phyloP scores from a whole-genome alignment of 2,113 vertebrate genomes.

The Bungarus multicinctus region DNA sequence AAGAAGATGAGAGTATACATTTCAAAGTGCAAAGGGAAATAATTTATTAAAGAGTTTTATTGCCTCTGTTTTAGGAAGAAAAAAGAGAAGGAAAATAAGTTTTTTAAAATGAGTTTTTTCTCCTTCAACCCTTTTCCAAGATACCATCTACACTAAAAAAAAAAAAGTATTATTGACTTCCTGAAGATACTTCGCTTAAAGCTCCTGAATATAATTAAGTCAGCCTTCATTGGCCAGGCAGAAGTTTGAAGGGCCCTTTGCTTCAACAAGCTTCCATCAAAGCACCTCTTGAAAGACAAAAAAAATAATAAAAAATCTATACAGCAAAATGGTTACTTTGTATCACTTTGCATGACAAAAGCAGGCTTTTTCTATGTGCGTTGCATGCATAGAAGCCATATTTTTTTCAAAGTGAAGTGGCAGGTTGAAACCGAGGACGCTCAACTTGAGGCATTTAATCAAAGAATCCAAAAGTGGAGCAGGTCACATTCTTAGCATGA shows the following conservation, averaged over 20 bases:
- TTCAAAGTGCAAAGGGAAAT: constrained; percentile 30
- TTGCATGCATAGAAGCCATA: background rate
- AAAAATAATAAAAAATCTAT: background rate
- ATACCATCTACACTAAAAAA: constrained; percentile 24
- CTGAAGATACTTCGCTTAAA: constrained; percentile 30
- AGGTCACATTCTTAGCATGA: background rate
- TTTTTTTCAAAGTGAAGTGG: background rate
- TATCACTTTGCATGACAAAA: background rate
- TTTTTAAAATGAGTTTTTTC: constrained; percentile 13
- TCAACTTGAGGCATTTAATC: background rate
- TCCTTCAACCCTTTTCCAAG: constrained; percentile 40
- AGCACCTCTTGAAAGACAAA: background rate
- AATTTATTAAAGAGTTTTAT: constrained; percentile 33
- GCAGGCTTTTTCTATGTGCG: background rate
- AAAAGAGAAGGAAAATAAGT: background rate
- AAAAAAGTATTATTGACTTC: constrained; percentile 49
- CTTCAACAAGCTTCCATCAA: background rate
- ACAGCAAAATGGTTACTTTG: background rate
- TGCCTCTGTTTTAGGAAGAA: background rate
- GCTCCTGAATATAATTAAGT: constrained; percentile 35
- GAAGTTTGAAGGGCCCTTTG: background rate
- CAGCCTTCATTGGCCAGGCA: constrained; percentile 12
- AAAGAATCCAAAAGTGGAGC: background rate
- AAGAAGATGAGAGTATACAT: background rate
- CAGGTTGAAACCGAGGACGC: background rate